Evolutionary conservation across 2,113 vertebrate genomes (phyloP).

Genomic region (Centrocercus urophasianus): DNA sequence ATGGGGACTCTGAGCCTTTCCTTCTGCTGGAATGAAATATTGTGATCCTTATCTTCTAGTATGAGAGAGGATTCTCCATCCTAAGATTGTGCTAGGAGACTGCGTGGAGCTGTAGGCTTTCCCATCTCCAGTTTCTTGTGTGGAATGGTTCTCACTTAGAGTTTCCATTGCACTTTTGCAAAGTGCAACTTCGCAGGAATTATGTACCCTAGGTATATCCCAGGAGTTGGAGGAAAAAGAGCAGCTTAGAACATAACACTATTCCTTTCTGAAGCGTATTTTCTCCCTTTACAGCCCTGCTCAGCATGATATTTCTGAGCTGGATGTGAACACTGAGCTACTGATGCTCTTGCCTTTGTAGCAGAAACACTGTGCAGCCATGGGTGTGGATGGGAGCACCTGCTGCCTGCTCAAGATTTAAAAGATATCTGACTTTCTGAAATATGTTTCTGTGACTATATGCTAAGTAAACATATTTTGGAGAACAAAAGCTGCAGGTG

Average conservation of each 20-base stretch:
- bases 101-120: not conserved
- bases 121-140: fast-evolving
- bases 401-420: not conserved
- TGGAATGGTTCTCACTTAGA: not conserved
- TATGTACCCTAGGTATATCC: not conserved
- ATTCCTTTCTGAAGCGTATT: not conserved
- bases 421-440: not conserved
- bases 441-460: not conserved
- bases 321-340: not conserved
- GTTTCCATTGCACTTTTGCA: not conserved
- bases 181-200: no score
- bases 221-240: not conserved
- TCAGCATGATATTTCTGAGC: fast-evolving
- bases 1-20: not conserved
- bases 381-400: not conserved
- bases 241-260: not conserved
- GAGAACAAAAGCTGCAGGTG: not conserved
- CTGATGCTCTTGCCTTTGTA: fast-evolving
- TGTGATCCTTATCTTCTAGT: not conserved
- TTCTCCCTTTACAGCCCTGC: not conserved
- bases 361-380: fast-evolving
- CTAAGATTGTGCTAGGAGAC: not conserved
- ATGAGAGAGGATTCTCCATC: not conserved
- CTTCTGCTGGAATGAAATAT: not conserved
- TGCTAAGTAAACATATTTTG: not conserved